phyloP scores from a whole-genome alignment of 2,113 vertebrate species.

The Apistogramma diplotaenia region DNA sequence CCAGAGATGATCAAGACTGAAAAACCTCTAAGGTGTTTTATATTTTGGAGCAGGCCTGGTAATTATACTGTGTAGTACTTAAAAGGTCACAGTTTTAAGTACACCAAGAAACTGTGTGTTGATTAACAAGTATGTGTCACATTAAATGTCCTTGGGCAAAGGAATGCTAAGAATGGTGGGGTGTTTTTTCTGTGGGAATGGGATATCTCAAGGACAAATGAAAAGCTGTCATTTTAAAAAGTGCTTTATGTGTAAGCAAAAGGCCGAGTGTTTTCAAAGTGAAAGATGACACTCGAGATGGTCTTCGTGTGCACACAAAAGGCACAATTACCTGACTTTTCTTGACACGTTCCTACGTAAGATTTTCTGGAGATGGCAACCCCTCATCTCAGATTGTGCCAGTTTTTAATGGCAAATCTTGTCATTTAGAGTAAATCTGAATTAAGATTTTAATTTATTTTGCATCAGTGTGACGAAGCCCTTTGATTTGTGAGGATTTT shows the following conservation, averaged over 20 bases:
- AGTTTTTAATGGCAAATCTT: neutral
- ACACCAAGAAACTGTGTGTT: neutral
- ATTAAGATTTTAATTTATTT: neutral
- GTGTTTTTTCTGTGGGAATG: neutral
- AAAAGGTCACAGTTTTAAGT: conserved; percentile 1
- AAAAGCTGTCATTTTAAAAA: neutral
- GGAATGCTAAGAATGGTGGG: conserved; percentile 26
- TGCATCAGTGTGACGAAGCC: neutral
- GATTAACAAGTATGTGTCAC: conserved; percentile 7
- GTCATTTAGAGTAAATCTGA: rapidly evolving
- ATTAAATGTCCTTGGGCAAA: conserved; percentile 43
- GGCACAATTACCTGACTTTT: neutral
- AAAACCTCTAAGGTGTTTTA: neutral
- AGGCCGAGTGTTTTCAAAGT: too few species aligned
- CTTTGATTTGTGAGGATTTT: neutral
- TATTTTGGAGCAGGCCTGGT: neutral
- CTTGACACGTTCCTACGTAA: too few species aligned
- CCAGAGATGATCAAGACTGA: neutral
- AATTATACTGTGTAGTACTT: neutral
- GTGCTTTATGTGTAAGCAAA: neutral
- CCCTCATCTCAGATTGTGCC: rapidly evolving
- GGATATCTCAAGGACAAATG: conserved; percentile 21
- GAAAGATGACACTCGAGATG: too few species aligned
- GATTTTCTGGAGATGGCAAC: too few species aligned
- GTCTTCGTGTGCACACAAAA: neutral